Evolutionary conservation across 2,113 vertebrate genomes (phyloP).

Genomic region (Odocoileus hemionus): DNA sequence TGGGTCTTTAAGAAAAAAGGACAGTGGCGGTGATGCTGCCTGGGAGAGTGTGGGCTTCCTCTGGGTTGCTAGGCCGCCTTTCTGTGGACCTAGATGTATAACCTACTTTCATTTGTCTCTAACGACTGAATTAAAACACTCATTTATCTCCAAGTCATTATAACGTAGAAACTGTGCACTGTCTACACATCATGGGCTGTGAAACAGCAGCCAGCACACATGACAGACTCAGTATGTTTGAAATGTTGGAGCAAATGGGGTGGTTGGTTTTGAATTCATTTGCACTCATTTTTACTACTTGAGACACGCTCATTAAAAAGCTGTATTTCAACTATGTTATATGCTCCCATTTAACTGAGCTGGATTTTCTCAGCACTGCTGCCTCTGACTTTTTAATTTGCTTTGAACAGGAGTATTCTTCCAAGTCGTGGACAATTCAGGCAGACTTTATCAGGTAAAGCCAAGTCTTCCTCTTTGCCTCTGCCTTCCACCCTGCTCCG

Average conservation of each 20-base stretch:
- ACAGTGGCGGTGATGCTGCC: neutral
- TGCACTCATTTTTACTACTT: neutral
- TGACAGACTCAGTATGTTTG: neutral
- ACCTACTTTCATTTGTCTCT: neutral
- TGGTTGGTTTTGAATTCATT: neutral
- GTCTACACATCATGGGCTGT: neutral
- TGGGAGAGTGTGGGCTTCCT: neutral
- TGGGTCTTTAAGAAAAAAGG: neutral
- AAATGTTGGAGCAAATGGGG: neutral
- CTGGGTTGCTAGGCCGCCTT: neutral
- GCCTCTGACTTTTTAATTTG: conserved; percentile 9
- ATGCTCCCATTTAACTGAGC: neutral
- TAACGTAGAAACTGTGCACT: neutral
- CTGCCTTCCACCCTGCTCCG: neutral
- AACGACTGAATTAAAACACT: neutral
- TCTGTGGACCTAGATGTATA: neutral
- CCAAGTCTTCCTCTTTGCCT: neutral
- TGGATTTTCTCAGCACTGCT: neutral
- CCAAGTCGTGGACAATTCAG: neutral
- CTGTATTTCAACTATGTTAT: neutral
- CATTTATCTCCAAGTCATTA: neutral
- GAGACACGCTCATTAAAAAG: neutral
- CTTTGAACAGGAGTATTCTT: neutral
- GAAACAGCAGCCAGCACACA: neutral
- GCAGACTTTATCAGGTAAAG: neutral